phyloP scores from a whole-genome alignment of 2,888 invertebrate species.

The Leptothorax acervorum region DNA sequence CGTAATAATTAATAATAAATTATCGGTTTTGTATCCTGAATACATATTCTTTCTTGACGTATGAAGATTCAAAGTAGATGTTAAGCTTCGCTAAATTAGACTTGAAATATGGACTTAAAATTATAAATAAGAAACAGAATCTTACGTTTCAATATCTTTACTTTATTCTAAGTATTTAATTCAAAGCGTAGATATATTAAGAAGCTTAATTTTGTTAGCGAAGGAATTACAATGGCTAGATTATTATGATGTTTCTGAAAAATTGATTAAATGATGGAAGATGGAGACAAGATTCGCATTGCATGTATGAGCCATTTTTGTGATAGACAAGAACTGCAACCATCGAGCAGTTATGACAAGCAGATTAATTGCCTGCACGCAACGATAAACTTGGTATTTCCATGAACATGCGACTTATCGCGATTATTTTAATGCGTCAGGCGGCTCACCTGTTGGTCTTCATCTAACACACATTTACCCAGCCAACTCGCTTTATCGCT shows the following conservation, averaged over 20 bases:
- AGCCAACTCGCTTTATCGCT: not conserved
- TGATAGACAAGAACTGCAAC: constrained; percentile 12
- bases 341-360: constrained; percentile 11
- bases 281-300: not conserved
- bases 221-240: not conserved
- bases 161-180: not conserved
- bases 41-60: not conserved
- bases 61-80: not conserved
- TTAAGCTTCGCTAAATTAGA: not conserved
- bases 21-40: not conserved
- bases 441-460: constrained; percentile 39
- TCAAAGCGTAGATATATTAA: not conserved
- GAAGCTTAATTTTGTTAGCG: not conserved
- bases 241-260: not conserved
- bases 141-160: not conserved
- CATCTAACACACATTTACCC: not conserved
- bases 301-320: not conserved
- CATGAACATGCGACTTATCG: constrained; percentile 27
- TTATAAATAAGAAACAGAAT: not conserved
- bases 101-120: not conserved
- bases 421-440: constrained; percentile 45
- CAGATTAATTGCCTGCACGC: constrained; percentile 16
- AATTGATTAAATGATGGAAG: not conserved
- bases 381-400: constrained; percentile 43
- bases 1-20: not conserved